phyloP scores from a whole-genome alignment of 2,113 vertebrate species.

The Ivindomyrus marchei region DNA sequence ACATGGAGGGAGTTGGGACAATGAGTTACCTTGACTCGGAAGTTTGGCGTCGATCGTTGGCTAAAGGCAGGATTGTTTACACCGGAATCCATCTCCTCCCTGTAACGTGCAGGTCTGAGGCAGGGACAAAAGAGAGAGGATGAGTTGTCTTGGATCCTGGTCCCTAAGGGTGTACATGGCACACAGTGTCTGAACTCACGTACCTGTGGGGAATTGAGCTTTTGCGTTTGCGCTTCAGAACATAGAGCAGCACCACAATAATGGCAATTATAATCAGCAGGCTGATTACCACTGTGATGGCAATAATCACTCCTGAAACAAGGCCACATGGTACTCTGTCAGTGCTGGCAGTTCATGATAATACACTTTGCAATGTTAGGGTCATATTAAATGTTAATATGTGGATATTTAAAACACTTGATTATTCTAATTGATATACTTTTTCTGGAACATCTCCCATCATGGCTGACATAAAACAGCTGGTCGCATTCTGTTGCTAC shows the following conservation, averaged over 20 bases:
- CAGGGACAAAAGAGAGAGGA: not conserved
- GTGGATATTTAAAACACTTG: not conserved
- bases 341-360: not conserved
- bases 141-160: not conserved
- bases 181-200: not conserved
- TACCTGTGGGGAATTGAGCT: slow-evolving; percentile 32
- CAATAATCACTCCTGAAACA: slow-evolving; percentile 35
- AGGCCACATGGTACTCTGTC: not conserved
- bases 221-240: slow-evolving; percentile 35
- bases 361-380: not conserved
- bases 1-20: not conserved
- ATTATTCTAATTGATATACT: not conserved
- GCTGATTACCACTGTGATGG: slow-evolving; percentile 27
- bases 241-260: slow-evolving; percentile 9
- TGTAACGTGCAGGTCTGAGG: slow-evolving; percentile 29
- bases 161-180: not conserved
- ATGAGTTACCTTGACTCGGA: not conserved
- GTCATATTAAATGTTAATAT: not conserved
- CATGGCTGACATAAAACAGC: not conserved
- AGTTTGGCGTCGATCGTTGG: not conserved
- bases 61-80: not conserved
- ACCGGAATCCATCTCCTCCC: slow-evolving; percentile 20
- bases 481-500: not conserved
- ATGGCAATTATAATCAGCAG: slow-evolving; percentile 41
- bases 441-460: not conserved